Conservation (phyloP, 2,797 vertebrate genomes). For the Paedocypris micromegethes region DNA sequence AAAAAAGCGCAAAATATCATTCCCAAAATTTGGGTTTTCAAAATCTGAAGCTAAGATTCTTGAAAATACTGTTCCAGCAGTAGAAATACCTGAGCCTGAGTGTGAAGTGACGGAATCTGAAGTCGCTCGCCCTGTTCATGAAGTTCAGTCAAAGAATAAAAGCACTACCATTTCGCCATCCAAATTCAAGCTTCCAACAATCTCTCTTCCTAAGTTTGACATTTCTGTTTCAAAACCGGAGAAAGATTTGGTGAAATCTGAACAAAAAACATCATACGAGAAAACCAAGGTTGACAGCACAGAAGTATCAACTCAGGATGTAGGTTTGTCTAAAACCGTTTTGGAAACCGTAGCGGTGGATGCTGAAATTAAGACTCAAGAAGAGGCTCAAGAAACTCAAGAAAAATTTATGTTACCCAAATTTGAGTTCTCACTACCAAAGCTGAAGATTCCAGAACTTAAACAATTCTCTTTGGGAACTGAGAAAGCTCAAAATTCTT, state of each 20-base stretch:
- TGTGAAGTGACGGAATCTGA: conserved; percentile 7
- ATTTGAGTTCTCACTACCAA: conserved; percentile 33
- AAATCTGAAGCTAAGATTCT: background rate
- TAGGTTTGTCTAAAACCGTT: conserved; percentile 1
- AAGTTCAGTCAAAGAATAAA: conserved; percentile 21
- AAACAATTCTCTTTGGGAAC: background rate
- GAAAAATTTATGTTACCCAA: conserved; percentile 28
- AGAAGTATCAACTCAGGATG: background rate
- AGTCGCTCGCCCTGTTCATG: conserved; percentile 6
- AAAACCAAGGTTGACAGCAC: background rate
- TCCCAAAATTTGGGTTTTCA: conserved; percentile 34
- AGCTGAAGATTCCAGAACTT: conserved; percentile 11
- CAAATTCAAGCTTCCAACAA: conserved; percentile 40
- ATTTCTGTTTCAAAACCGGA: background rate
- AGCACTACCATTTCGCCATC: conserved; percentile 30
- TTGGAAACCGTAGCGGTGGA: background rate
- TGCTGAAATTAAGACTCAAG: background rate
- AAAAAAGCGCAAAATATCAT: conserved; percentile 37
- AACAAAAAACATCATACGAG: conserved; percentile 13
- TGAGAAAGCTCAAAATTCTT: background rate
- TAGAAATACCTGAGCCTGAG: conserved; percentile 8
- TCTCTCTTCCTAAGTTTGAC: conserved; percentile 36
- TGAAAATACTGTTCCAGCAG: conserved; percentile 25
- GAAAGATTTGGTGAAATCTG: background rate
- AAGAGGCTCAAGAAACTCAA: background rate